These are phyloP conservation scores for Amblyteles armatorius DNA, from an alignment of 2,888 invertebrate species.

Conservation along the genomic window DNA sequence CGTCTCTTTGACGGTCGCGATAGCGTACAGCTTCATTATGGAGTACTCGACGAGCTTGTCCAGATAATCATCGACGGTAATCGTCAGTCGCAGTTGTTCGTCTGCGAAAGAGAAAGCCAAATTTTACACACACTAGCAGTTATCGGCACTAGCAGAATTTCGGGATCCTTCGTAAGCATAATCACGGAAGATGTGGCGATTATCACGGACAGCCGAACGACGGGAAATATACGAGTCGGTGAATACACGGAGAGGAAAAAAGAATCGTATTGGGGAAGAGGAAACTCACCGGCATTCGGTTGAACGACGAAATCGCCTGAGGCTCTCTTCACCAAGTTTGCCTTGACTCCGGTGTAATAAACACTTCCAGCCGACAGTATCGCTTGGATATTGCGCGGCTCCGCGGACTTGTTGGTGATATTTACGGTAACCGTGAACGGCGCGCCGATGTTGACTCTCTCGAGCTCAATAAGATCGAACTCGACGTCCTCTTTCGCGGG, in stretches of 20 bases:
- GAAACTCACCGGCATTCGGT: conserved; percentile 87
- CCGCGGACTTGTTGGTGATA: conserved; percentile 87
- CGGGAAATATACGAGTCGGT: not conserved
- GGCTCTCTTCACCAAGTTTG: conserved; percentile 89
- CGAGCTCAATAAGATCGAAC: conserved; percentile 89
- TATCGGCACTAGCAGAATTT: too few species aligned
- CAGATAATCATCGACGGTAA: conserved; percentile 90
- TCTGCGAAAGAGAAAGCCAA: conserved; percentile 80
- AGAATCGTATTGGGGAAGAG: not conserved
- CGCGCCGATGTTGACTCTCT: conserved; percentile 89
- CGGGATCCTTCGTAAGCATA: too few species aligned
- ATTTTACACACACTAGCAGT: too few species aligned
- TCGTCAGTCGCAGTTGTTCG: conserved; percentile 86
- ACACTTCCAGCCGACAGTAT: conserved; percentile 89
- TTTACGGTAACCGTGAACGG: conserved; percentile 89
- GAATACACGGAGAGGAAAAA: not conserved
- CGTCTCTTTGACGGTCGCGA: conserved; percentile 92
- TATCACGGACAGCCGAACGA: not conserved
- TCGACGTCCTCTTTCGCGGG: conserved; percentile 87
- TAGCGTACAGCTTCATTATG: conserved; percentile 92
- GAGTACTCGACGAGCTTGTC: conserved; percentile 93
- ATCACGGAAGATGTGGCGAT: not conserved
- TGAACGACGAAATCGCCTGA: conserved; percentile 88
- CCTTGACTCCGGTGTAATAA: conserved; percentile 92
- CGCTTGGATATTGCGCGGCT: conserved; percentile 88